Evolutionary conservation across 2,797 vertebrate species (phyloP).

Genomic region (Dromococcyx pavoninus): DNA sequence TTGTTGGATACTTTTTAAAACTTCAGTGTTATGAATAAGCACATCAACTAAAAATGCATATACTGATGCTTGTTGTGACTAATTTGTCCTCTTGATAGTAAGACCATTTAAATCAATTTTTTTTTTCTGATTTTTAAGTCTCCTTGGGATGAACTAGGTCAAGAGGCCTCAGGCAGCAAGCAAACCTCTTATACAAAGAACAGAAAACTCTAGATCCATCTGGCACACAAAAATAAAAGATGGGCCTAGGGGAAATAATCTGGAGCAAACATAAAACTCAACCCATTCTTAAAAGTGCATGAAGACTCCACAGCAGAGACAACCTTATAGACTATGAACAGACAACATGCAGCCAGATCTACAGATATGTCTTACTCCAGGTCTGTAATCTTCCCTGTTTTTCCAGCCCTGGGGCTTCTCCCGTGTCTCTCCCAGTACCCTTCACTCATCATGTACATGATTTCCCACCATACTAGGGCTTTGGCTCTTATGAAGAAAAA

Average conservation of each 20-base stretch:
- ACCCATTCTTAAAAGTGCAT: background rate
- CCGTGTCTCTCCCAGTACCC: background rate
- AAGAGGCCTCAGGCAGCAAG: slow-evolving; percentile 25
- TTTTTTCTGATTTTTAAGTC: background rate
- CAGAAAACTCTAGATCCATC: background rate
- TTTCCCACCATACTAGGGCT: background rate
- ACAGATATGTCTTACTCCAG: background rate
- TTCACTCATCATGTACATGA: background rate
- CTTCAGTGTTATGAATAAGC: background rate
- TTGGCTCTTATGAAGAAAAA: background rate
- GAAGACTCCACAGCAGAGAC: background rate
- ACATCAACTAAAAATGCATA: background rate
- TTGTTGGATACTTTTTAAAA: background rate
- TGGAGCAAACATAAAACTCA: background rate
- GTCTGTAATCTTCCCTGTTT: background rate
- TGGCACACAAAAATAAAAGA: background rate
- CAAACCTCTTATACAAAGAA: background rate
- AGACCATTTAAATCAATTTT: background rate
- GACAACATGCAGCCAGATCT: background rate
- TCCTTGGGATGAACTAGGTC: slow-evolving; percentile 6
- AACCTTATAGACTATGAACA: background rate
- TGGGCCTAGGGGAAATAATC: background rate
- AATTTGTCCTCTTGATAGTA: background rate
- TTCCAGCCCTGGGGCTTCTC: background rate
- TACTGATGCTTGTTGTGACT: background rate